These are phyloP conservation scores for Steinernema scapterisci DNA, from an alignment of 2,888 invertebrate species.

Conservation along the genomic window DNA sequence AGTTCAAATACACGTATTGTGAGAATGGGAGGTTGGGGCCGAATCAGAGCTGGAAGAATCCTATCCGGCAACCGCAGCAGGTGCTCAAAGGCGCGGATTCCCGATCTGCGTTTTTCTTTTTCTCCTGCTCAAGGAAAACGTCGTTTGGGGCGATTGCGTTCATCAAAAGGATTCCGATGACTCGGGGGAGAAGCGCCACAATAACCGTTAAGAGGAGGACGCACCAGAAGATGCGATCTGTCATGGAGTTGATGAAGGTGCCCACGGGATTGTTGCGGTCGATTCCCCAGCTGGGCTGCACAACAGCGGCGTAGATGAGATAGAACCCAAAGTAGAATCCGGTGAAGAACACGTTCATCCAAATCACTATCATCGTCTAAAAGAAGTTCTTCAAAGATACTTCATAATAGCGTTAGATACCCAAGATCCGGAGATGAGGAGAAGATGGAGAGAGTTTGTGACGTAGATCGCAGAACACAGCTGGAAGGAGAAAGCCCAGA, in stretches of 20 bases:
- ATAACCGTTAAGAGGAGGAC: slow-evolving; percentile 41
- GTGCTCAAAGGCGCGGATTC: neutral
- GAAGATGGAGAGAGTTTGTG: slow-evolving; percentile 83
- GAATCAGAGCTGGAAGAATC: neutral
- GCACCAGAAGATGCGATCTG: slow-evolving; percentile 45
- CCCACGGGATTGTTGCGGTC: slow-evolving; percentile 45
- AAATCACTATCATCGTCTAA: slow-evolving; percentile 44
- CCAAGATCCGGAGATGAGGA: slow-evolving; percentile 71
- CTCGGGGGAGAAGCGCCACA: slow-evolving; percentile 44
- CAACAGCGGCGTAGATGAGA: slow-evolving; percentile 48
- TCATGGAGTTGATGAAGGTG: slow-evolving; percentile 41
- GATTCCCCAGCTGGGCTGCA: slow-evolving; percentile 37
- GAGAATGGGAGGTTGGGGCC: neutral
- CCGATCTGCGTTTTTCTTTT: neutral
- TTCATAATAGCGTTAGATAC: slow-evolving; percentile 41
- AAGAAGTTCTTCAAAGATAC: slow-evolving; percentile 7
- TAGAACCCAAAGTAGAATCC: slow-evolving; percentile 47
- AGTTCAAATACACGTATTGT: neutral
- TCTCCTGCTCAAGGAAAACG: slow-evolving; percentile 22
- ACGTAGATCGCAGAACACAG: slow-evolving; percentile 85
- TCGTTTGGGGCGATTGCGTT: neutral
- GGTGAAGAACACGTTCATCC: slow-evolving; percentile 49
- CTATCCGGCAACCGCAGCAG: neutral
- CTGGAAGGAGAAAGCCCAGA: slow-evolving; percentile 88
- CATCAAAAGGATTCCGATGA: slow-evolving; percentile 18